Evolutionary conservation across 2,797 vertebrate genomes (phyloP), one percentile per base, ranked within the genome.

Genomic region (Phyllotis vaccarum): DNA sequence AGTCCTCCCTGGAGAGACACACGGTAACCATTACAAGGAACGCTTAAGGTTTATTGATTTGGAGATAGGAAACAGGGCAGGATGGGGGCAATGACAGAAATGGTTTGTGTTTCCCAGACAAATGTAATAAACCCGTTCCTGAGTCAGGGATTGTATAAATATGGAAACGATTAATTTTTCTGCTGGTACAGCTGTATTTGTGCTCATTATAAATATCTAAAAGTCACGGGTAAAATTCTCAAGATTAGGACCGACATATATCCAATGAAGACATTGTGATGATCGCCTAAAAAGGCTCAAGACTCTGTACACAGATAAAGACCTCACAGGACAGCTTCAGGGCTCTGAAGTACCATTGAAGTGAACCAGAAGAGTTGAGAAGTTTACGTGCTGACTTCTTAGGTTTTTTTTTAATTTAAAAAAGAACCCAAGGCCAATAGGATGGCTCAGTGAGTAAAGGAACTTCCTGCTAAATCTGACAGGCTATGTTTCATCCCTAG

Each of bases 11-110:
- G 75, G 97, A 96, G 97, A 96, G 92, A 89, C 90, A 91, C 94
- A 95, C 93, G 97, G 91, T 97, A 97, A 97, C 82, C 94, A 96
- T 97, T 96, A 97, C 94, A 94, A 96, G 86, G 43, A 70, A 91
- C 93, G 91, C 96, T 96, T 97, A 97, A 96, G 90, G 93, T 82
- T 97, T 97, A 98, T 97, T 97, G 97, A 97, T 98, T 96, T 96
- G 86, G 82, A 96, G 88, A 96, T 54, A 92, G 90, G 95, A 95
- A 96, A 86, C 90, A 94, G 16, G 64, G 75, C 29, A 88, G 78
- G 70, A 92, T 74, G 17, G 66, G 68, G 82, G 76, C 70, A 80
- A 87, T 24, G 94, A 91, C 90, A 91, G 92, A 96, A 92, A 97
- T 37, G 86, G 94, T 97, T 52, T 76, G 43, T 6, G 31, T 89